These are phyloP conservation scores for Syncerus caffer DNA, from an alignment of 2,797 vertebrate genomes.

Conservation along the genomic window DNA sequence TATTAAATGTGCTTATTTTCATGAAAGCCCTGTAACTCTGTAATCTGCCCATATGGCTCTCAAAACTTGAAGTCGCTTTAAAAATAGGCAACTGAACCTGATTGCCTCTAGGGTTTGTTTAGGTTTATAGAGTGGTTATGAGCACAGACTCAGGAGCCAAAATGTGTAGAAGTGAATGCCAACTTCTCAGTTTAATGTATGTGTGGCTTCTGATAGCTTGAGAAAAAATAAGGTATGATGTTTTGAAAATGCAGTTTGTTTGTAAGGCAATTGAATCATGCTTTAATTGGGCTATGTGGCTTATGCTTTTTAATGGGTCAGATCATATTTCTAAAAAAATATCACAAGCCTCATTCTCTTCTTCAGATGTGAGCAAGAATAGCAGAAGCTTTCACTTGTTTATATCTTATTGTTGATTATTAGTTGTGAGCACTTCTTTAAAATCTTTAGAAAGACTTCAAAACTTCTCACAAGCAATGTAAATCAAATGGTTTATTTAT, in stretches of 20 bases:
- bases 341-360: neutral
- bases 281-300: neutral
- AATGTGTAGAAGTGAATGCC: neutral
- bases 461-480: neutral
- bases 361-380: neutral
- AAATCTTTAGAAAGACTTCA: neutral
- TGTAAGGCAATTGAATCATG: neutral
- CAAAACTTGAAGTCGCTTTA: neutral
- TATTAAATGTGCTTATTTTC: neutral
- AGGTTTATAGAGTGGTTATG: neutral
- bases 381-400: neutral
- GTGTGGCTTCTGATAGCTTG: no score
- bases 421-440: neutral
- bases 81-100: neutral
- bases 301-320: neutral
- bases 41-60: neutral
- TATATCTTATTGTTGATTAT: neutral
- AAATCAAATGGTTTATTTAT: neutral
- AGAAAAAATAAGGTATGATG: neutral
- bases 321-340: neutral
- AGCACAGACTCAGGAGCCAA: neutral
- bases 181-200: neutral
- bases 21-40: no score
- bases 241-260: neutral
- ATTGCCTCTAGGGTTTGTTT: neutral